Conservation (phyloP, 2,888 invertebrate species). For the Caenorhabditis plicata region DNA sequence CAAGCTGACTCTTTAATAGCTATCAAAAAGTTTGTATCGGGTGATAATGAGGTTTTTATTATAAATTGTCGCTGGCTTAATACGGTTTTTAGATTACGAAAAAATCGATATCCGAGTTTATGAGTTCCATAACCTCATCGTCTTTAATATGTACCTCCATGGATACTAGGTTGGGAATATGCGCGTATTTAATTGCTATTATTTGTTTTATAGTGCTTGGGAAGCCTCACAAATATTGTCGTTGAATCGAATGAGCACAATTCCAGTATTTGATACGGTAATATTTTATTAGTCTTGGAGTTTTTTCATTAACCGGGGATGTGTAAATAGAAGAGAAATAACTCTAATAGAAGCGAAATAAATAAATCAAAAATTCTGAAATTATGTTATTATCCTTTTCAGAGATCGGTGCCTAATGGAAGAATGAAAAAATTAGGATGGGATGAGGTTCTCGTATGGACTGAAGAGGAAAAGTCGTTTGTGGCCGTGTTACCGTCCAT, state of each 20-base stretch:
- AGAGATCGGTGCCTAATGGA: too few species aligned
- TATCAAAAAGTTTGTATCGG: conserved; percentile 43
- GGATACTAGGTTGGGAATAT: conserved; percentile 17
- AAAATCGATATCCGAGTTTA: conserved; percentile 17
- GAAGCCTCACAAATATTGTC: conserved; percentile 59
- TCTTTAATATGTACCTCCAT: conserved; percentile 21
- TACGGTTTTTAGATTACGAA: conserved; percentile 10
- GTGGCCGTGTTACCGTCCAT: too few species aligned
- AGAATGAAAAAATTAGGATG: too few species aligned
- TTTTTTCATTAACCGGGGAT: too few species aligned
- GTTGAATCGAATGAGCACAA: conserved; percentile 57
- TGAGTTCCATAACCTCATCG: conserved; percentile 14
- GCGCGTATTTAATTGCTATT: neutral
- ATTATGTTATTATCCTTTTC: too few species aligned
- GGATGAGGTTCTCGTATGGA: too few species aligned
- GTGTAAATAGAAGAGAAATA: too few species aligned
- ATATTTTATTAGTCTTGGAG: too few species aligned
- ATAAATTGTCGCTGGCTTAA: neutral
- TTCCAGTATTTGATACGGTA: conserved; percentile 52
- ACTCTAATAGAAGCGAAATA: too few species aligned
- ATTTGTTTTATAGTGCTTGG: conserved; percentile 52
- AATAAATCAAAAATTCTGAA: too few species aligned
- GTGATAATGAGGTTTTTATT: conserved; percentile 26
- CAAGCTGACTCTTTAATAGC: conserved; percentile 54
- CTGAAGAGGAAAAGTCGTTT: too few species aligned